phyloP scores from a whole-genome alignment of 64 coral and sea anemone species.

The Catalaphyllia jardinei region DNA sequence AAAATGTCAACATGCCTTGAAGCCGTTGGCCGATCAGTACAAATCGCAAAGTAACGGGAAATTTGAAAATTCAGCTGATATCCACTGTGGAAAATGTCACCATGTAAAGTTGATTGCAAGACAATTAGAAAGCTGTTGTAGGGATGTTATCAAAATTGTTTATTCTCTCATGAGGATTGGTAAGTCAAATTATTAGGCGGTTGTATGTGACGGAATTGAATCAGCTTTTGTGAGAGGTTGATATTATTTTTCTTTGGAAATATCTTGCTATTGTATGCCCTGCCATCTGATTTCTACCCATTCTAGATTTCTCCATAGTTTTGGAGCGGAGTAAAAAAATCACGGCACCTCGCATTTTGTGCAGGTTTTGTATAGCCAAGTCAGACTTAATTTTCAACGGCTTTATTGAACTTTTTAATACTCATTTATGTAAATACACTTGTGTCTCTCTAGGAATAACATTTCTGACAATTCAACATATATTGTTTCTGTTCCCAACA shows the following conservation, averaged over 20 bases:
- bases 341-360: neutral
- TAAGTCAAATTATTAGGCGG: neutral
- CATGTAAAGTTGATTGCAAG: slow-evolving; percentile 3
- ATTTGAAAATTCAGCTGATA: slow-evolving; percentile 1
- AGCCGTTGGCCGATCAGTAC: neutral
- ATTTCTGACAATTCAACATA: neutral
- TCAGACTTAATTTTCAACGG: neutral
- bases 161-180: neutral
- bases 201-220: neutral
- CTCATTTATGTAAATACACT: neutral
- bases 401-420: neutral
- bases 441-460: neutral
- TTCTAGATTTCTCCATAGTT: neutral
- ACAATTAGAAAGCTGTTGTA: neutral
- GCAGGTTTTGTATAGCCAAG: neutral
- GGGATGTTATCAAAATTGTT: neutral
- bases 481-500: slow-evolving; percentile 12
- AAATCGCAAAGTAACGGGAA: slow-evolving; percentile 17
- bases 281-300: neutral
- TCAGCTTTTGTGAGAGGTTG: neutral
- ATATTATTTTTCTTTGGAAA: slow-evolving; percentile 2
- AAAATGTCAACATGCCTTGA: slow-evolving; percentile 24
- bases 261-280: neutral
- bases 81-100: neutral
- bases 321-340: neutral